Base-by-base conservation (phyloP, 2,888 invertebrate species). In the Kuschelorhynchus macadamiae region DNA sequence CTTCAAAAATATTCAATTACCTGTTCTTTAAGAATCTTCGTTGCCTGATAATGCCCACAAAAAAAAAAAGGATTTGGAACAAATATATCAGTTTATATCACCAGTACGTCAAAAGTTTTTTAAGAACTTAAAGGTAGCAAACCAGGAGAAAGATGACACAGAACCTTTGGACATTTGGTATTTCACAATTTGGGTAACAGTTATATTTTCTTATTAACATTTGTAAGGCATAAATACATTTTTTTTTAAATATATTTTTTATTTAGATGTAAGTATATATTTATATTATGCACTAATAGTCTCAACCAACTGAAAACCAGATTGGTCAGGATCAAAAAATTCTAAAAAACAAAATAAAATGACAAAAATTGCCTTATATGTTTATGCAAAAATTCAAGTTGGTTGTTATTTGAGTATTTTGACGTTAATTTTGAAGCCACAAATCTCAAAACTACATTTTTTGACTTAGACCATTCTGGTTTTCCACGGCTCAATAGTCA, bases 221-320 rank as follows among this genome's bases (percentile, higher is more conserved):
- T 25, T 25, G 25, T 25, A 25, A 25, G 3, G 7, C 3, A 25
- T 25, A 25, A 25, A 25, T 25, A 25, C n/a, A n/a, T n/a, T n/a
- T n/a, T n/a, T n/a, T n/a, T n/a, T n/a, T n/a, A n/a, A n/a, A n/a
- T n/a, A n/a, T n/a, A n/a, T n/a, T n/a, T n/a, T n/a, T 36, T 36
- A n/a, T 36, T 3, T 36, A n/a, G 3, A 36, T 36, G 12, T 11
- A 32, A 12, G 36, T n/a, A 3, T n/a, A 36, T 7, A 36, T 36
- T 36, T 36, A 36, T 7, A 36, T 36, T n/a, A 36, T 36, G 36
- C 36, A 36, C 36, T 36, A n/a, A 36, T 36, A 36, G 36, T 36
- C 3, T 36, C 12, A 36, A 36, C 11, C 5, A 36, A 36, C 2
- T 36, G 36, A 36, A 36, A 36, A 11, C 11, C 36, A 36, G 12